A percentile compares a stretch with the other conserved stretches of the same genome.
These are phyloP conservation scores for Syrrhaptes paradoxus DNA, from an alignment of 2,113 vertebrate genomes.

Conservation along the genomic window DNA sequence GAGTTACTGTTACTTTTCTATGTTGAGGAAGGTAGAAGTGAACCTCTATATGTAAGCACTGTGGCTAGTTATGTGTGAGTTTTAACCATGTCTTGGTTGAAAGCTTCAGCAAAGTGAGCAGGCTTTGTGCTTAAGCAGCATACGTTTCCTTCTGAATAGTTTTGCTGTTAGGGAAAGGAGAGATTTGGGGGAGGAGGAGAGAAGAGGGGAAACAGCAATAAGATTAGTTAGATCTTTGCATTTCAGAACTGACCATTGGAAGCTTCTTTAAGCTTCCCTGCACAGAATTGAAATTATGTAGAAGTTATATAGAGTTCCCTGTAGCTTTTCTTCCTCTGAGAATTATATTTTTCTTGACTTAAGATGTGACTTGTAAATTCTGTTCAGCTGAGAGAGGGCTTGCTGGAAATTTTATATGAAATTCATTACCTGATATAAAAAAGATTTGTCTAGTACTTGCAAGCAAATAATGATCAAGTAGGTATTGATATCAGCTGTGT, in stretches of 20 bases:
- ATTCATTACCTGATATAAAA: neutral
- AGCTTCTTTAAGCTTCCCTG: neutral
- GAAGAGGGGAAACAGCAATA: neutral
- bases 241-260: neutral
- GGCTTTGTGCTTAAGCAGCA: neutral
- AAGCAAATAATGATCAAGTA: neutral
- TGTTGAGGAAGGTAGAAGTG: neutral
- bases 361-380: neutral
- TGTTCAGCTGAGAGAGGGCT: neutral
- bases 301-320: neutral
- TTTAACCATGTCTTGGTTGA: neutral
- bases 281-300: fast-evolving
- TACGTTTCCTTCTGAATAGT: neutral
- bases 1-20: neutral
- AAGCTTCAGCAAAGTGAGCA: neutral
- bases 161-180: neutral
- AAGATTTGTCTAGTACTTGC: neutral
- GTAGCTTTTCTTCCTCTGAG: neutral
- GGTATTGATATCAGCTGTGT: neutral
- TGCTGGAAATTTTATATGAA: neutral
- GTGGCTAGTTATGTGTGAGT: neutral
- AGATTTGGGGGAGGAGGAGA: neutral
- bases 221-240: neutral
- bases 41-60: neutral
- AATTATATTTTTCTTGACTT: neutral